Evolutionary conservation across 2,888 invertebrate genomes (phyloP), one percentile per base, ranked within the genome.

Genomic region (Spisula subtruncata): DNA sequence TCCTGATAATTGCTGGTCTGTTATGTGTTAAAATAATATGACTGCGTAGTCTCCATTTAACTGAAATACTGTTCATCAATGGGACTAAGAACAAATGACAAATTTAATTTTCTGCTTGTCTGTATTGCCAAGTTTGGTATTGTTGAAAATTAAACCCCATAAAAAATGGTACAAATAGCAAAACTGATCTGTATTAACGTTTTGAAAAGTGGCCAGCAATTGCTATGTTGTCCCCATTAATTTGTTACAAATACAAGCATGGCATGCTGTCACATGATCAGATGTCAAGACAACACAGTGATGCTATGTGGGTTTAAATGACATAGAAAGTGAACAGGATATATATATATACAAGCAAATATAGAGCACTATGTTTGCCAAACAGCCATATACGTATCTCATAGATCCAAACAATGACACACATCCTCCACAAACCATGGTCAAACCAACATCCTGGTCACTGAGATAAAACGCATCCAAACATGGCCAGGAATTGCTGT

Each of bases 221-320:
- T 48, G 48, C 48, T 48, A 48, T 8, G 51, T 51, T 16, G 14
- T 51, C 51, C 51, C 20, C 18, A 60, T 60, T 66, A 66, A 66
- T 25, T 66, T 66, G 8, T 10, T 66, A 66, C 10, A 66, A 66
- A 66, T n/a, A 25, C 20, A 5, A 66, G 25, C 25, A 66, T 66
- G n/a, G 8, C 10, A 25, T 66, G 60, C n/a, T n/a, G n/a, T n/a
- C n/a, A n/a, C n/a, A n/a, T n/a, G n/a, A n/a, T 25, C 25, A 66
- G 60, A 66, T 25, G 60, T 66, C 60, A 66, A 25, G 75, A 75
- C 75, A 35, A 75, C 35, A 75, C 35, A 75, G 75, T 75, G 12
- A 75, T 75, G 75, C 35, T 75, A 75, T 75, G 8, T 8, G 35
- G 71, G 25, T 75, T 35, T 32, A 35, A 25, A 25, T 66, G 25